Percentiles rank a stretch among this genome's conserved stretches.
phyloP scores from a whole-genome alignment of 2,888 invertebrate genomes.

The Andrena camellia region DNA sequence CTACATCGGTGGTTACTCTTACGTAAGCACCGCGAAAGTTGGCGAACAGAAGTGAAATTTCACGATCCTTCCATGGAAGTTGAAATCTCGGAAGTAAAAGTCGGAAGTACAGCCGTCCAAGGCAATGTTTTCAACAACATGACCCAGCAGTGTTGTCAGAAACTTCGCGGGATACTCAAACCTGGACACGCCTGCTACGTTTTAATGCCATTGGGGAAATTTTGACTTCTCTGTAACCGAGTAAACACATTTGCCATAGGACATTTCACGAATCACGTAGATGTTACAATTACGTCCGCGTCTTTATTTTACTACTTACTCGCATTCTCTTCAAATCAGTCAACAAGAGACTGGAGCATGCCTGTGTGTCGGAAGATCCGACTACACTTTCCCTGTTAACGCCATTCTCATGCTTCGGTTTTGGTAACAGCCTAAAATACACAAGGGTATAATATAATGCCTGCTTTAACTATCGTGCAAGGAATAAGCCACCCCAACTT shows the following conservation, averaged over 20 bases:
- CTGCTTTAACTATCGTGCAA: background rate
- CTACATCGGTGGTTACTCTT: background rate
- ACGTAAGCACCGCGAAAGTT: background rate
- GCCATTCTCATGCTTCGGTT: constrained; percentile 61
- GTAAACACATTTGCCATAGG: background rate
- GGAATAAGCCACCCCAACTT: constrained; percentile 37
- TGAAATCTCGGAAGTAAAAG: background rate
- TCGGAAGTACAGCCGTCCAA: background rate
- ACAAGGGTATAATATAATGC: background rate
- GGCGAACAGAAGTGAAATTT: background rate
- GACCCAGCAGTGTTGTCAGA: background rate
- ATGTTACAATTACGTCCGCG: background rate
- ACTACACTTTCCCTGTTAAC: constrained; percentile 49
- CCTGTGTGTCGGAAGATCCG: constrained; percentile 40
- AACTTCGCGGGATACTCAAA: background rate
- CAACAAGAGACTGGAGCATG: constrained; percentile 55
- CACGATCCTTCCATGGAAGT: background rate
- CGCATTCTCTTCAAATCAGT: constrained; percentile 58
- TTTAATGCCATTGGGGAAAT: constrained; percentile 30
- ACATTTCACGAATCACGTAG: background rate
- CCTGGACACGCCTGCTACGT: background rate
- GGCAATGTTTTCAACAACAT: background rate
- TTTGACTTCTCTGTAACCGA: constrained; percentile 50
- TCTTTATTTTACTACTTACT: constrained; percentile 16
- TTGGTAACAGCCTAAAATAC: constrained; percentile 75